A percentile compares a stretch with the other conserved stretches of the same genome.
Evolutionary conservation across 2,888 invertebrate species (phyloP).

Genomic region (Thecocarcelia acutangulata): DNA sequence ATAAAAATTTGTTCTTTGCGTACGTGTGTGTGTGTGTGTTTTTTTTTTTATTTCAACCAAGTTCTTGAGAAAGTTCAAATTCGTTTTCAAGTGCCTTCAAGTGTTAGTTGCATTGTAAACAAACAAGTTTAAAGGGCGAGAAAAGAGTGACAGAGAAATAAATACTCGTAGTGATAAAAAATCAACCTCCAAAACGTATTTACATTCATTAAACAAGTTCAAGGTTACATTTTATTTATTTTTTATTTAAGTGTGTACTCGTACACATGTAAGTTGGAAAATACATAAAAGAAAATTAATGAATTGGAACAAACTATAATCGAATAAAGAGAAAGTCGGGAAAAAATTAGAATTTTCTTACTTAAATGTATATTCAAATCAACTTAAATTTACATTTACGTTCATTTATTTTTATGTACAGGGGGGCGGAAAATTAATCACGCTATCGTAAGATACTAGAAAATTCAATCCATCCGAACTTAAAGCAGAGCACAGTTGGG

Average conservation of each 20-base stretch:
- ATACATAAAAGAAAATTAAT: not conserved
- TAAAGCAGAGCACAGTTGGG: too few relatives aligned
- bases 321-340: not conserved
- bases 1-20: too few relatives aligned
- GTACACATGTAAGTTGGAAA: too few relatives aligned
- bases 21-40: not conserved
- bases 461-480: too few relatives aligned
- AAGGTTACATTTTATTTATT: conserved; percentile 44
- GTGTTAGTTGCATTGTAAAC: not conserved
- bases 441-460: too few relatives aligned
- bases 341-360: not conserved
- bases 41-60: conserved; percentile 9
- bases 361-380: too few relatives aligned
- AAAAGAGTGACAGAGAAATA: not conserved
- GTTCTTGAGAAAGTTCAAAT: conserved; percentile 33
- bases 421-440: too few relatives aligned
- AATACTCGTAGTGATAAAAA: too few relatives aligned
- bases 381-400: too few relatives aligned
- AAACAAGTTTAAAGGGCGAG: conserved; percentile 8
- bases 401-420: too few relatives aligned
- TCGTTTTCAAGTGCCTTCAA: conserved; percentile 4
- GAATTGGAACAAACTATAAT: not conserved
- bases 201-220: conserved; percentile 46
- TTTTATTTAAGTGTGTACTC: too few relatives aligned
- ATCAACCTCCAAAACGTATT: conserved; percentile 24